Conservation (phyloP, 1,140 invertebrate species). For the Octopus sinensis region DNA sequence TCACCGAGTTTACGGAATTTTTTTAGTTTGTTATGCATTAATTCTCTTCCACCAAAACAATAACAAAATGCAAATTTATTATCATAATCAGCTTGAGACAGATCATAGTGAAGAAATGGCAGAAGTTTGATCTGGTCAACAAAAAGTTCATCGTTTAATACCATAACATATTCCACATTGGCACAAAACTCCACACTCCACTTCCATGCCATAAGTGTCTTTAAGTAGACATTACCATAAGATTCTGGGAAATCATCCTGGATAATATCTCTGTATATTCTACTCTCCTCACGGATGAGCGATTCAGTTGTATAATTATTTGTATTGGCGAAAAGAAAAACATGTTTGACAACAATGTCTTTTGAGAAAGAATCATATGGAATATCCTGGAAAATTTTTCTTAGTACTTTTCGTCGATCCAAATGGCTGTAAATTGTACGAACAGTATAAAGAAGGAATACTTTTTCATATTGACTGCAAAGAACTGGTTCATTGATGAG, state of each 20-base stretch:
- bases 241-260: conserved; percentile 35
- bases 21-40: background rate
- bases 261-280: conserved; percentile 31
- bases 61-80: background rate
- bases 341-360: background rate
- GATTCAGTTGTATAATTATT: background rate
- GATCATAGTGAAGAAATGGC: background rate
- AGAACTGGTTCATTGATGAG: too few species aligned
- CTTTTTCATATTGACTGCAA: background rate
- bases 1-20: background rate
- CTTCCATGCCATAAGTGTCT: conserved; percentile 33
- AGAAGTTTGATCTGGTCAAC: conserved; percentile 16
- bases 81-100: background rate
- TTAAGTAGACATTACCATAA: conserved; percentile 28
- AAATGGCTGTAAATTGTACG: background rate
- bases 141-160: conserved; percentile 34
- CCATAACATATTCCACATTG: conserved; percentile 22
- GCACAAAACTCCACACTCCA: conserved; percentile 28
- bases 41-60: background rate
- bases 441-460: background rate
- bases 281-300: conserved; percentile 17
- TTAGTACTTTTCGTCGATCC: background rate
- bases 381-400: background rate
- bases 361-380: background rate
- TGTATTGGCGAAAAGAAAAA: background rate